A percentile compares a stretch with the other conserved stretches of the same genome.
phyloP scores from a whole-genome alignment of 2,888 invertebrate species.

The Tholera decimalis region DNA sequence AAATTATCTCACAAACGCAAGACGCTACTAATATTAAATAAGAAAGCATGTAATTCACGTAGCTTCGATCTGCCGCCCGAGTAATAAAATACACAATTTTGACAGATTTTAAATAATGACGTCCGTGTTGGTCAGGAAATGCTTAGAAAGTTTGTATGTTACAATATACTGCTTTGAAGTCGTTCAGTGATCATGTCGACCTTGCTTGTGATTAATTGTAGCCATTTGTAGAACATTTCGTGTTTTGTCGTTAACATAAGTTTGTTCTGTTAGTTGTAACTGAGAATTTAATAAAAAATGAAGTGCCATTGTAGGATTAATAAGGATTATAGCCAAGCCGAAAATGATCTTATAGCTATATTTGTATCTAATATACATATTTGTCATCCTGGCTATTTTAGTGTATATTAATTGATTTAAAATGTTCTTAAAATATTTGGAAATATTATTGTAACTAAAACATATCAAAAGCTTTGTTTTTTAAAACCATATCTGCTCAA shows the following conservation, averaged over 20 bases:
- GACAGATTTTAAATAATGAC: slow-evolving; percentile 91
- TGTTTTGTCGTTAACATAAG: slow-evolving; percentile 61
- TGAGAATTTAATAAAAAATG: slow-evolving; percentile 54
- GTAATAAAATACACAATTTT: slow-evolving; percentile 90
- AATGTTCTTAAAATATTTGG: slow-evolving; percentile 24
- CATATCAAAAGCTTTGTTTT: too few relatives aligned
- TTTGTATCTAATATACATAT: slow-evolving; percentile 48
- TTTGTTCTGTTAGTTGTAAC: slow-evolving; percentile 45
- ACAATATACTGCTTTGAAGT: slow-evolving; percentile 78
- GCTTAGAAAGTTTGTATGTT: slow-evolving; percentile 85
- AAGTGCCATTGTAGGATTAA: slow-evolving; percentile 58
- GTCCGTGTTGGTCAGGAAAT: slow-evolving; percentile 87
- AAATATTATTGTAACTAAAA: background rate
- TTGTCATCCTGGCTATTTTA: slow-evolving; percentile 39
- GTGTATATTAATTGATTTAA: slow-evolving; percentile 29
- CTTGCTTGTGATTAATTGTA: slow-evolving; percentile 75
- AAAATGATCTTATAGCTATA: slow-evolving; percentile 51
- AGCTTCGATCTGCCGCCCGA: slow-evolving; percentile 83
- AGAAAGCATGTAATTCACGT: slow-evolving; percentile 91
- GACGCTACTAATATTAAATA: slow-evolving; percentile 90
- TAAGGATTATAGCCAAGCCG: slow-evolving; percentile 51
- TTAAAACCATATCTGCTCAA: background rate
- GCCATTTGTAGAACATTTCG: slow-evolving; percentile 66
- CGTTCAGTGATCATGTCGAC: slow-evolving; percentile 77
- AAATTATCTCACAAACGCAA: slow-evolving; percentile 90